These are phyloP conservation scores for Elanoides forficatus DNA, from an alignment of 2,113 vertebrate species.

Conservation along the genomic window DNA sequence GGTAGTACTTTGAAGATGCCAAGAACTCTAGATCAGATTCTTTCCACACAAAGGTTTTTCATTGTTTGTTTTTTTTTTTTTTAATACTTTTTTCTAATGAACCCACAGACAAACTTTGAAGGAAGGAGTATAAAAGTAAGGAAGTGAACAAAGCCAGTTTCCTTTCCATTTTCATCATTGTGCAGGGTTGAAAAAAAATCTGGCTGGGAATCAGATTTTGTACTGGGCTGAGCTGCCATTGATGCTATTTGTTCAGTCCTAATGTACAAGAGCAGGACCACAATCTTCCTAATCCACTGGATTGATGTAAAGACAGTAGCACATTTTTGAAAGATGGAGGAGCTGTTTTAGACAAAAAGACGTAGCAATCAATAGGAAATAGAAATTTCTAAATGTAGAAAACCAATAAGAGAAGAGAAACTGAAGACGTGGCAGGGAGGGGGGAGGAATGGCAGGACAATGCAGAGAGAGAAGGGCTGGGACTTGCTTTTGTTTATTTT, in stretches of 20 bases:
- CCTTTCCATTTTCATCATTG: not conserved
- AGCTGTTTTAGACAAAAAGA: not conserved
- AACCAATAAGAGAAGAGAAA: not conserved
- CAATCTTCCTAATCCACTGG: not conserved
- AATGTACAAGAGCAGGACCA: not conserved
- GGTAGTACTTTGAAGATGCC: not conserved
- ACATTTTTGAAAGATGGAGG: not conserved
- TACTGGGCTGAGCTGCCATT: not conserved
- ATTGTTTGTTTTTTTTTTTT: rapidly evolving
- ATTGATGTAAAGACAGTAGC: not conserved
- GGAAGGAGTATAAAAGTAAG: not conserved
- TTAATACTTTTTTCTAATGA: not conserved
- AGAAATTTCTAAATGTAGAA: not conserved
- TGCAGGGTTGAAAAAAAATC: not conserved
- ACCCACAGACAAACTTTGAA: not conserved
- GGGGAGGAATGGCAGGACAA: no score
- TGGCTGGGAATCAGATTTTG: not conserved
- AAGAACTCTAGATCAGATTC: not conserved
- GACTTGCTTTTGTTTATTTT: not conserved
- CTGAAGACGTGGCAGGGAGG: not conserved
- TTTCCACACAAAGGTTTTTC: not conserved
- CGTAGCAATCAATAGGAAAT: not conserved
- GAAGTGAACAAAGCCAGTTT: not conserved
- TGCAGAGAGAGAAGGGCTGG: not conserved
- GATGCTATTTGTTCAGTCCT: not conserved